Conservation (phyloP, 2,113 vertebrate genomes). For the Malurus elegans region DNA sequence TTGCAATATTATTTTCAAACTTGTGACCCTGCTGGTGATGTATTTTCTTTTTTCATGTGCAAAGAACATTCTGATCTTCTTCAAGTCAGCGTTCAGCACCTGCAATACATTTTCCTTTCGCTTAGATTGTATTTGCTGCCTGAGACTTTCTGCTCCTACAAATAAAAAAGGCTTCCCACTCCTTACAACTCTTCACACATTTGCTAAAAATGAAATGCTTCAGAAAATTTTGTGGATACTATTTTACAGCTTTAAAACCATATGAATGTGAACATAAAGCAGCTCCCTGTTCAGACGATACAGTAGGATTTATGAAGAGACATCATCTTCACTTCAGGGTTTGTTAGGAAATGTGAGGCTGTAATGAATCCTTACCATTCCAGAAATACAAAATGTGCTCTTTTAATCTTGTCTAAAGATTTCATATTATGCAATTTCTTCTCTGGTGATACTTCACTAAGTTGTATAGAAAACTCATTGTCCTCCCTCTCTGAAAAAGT, state of each 20-base stretch:
- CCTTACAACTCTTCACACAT: background rate
- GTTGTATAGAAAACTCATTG: conserved; percentile 15
- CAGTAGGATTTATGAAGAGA: background rate
- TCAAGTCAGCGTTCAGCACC: background rate
- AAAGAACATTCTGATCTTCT: background rate
- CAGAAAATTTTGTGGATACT: background rate
- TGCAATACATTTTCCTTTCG: background rate
- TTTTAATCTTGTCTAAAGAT: conserved; percentile 14
- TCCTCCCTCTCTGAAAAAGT: background rate
- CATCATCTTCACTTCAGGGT: background rate
- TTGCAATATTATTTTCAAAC: background rate
- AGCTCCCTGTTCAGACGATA: background rate
- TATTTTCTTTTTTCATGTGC: background rate
- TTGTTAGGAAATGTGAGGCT: conserved; percentile 15
- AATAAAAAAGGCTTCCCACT: background rate
- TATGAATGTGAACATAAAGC: background rate
- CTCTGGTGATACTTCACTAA: conserved; percentile 31
- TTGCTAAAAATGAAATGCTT: background rate
- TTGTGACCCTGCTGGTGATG: background rate
- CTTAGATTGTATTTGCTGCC: background rate
- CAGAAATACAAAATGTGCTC: background rate
- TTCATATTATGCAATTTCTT: conserved; percentile 29
- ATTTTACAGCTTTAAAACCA: background rate
- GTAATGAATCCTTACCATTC: background rate
- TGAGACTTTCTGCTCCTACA: background rate